These are phyloP conservation scores for Semnornis frantzii DNA, from an alignment of 2,113 vertebrate species.

Conservation along the genomic window DNA sequence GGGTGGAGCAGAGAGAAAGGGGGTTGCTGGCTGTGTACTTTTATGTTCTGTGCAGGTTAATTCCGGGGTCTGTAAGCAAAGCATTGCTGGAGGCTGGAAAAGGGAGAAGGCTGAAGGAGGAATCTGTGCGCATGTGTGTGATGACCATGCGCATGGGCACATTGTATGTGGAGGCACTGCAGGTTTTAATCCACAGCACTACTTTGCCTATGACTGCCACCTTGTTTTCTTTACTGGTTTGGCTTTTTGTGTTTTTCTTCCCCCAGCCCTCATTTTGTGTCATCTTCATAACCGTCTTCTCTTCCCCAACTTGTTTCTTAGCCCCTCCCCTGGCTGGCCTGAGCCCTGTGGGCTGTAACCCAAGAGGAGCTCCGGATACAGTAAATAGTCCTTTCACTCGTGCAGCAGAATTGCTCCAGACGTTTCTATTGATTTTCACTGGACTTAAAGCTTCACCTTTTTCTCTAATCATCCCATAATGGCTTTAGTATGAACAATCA, in stretches of 20 bases:
- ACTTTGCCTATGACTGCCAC: neutral
- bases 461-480: slow-evolving; percentile 99
- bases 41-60: accelerated
- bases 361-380: slow-evolving; percentile 78
- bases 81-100: neutral
- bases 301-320: neutral
- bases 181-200: neutral
- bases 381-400: slow-evolving; percentile 84
- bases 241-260: no score
- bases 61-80: neutral
- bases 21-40: accelerated
- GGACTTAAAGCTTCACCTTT: slow-evolving; percentile 99
- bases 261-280: neutral
- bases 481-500: slow-evolving; percentile 99
- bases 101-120: neutral
- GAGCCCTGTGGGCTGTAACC: slow-evolving; percentile 47
- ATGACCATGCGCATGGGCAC: accelerated
- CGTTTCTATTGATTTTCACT: slow-evolving; percentile 98
- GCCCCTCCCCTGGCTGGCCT: neutral
- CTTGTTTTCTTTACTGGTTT: neutral
- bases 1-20: neutral
- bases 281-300: neutral
- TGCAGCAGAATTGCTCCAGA: slow-evolving; percentile 96
- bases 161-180: accelerated
- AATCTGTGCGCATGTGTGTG: accelerated